Evolutionary conservation across 2,113 vertebrate species (phyloP).

Genomic region (Microtus pennsylvanicus): DNA sequence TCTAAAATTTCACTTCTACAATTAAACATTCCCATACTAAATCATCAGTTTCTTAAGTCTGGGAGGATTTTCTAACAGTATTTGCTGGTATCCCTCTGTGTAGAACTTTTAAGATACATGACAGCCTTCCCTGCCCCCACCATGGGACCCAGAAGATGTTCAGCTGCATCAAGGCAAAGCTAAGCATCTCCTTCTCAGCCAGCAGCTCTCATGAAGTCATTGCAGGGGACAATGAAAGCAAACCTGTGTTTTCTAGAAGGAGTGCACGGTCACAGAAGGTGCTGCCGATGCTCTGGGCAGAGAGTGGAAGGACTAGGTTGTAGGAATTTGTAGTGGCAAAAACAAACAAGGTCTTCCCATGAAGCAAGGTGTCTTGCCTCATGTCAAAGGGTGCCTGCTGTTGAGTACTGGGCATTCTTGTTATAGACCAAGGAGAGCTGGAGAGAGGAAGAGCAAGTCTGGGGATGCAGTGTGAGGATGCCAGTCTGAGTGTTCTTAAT

Average conservation of each 20-base stretch:
- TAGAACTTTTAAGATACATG: neutral
- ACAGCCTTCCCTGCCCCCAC: too few relatives aligned
- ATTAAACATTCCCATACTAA: neutral
- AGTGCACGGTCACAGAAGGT: neutral
- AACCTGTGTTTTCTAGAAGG: neutral
- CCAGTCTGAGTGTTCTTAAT: neutral
- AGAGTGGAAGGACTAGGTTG: too few relatives aligned
- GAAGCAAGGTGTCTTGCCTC: neutral
- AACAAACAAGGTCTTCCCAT: too few relatives aligned
- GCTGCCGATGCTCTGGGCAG: neutral
- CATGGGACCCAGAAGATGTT: too few relatives aligned
- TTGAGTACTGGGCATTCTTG: too few relatives aligned
- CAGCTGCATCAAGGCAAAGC: neutral
- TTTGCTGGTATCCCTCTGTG: neutral
- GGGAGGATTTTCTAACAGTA: neutral
- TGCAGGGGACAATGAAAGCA: neutral
- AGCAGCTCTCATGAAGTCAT: neutral
- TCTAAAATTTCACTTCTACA: constrained; percentile 14
- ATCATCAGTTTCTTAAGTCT: neutral
- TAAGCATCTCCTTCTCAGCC: neutral
- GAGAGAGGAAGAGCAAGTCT: neutral
- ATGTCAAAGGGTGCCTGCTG: neutral
- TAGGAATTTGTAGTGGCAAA: neutral
- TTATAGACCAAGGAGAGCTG: neutral
- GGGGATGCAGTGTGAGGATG: neutral